Evolutionary conservation across 2,113 vertebrate genomes (phyloP), one percentile per base, ranked within the genome.

Genomic region (Gnathonemus longibarbis): DNA sequence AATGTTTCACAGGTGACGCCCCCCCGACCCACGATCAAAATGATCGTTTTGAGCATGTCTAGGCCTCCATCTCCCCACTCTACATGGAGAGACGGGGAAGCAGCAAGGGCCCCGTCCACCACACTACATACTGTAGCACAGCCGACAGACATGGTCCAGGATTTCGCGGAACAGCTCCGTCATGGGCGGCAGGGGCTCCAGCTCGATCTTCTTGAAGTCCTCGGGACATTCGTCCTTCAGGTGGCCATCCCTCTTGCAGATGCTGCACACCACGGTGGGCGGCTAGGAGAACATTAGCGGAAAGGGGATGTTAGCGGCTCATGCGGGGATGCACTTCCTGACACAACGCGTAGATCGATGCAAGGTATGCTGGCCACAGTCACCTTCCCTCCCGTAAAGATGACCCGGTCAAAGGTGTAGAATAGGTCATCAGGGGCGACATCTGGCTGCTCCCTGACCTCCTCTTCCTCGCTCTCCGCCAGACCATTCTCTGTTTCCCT

Each of bases 191-290:
- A 99, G 96, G 90, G 97, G 96, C 91, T 97, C 97, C 92, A 99
- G 95, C 94, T 99, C 98, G 21, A 99, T 99, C 96, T 99, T 99
- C 96, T 99, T 98, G 92, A 99, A 99, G 96, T 99, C 98, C 91
- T 99, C 98, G 0, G 98, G 98, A 94, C 98, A 99, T 88, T 99
- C 98, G 31, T 98, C 98, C 95, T 98, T 99, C 93, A 98, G 97
- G 95, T 99, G 98, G 90, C 98, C 98, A 91, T 99, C 98, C 89
- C 98, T 95, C 93, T 99, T 99, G 96, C 98, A 99, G 96, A 99
- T 98, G 94, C 98, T 99, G 96, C 98, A 99, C 95, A 99, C 98
- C 66, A 99, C 98, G 0, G 98, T 99, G 80, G 98, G 98, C 90
- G 98, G 98, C 97, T 98, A 93, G 19, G 2, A 5, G 15, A 3